Base-by-base conservation (phyloP, 2,888 invertebrate species). In the Caradrina kadenii region DNA sequence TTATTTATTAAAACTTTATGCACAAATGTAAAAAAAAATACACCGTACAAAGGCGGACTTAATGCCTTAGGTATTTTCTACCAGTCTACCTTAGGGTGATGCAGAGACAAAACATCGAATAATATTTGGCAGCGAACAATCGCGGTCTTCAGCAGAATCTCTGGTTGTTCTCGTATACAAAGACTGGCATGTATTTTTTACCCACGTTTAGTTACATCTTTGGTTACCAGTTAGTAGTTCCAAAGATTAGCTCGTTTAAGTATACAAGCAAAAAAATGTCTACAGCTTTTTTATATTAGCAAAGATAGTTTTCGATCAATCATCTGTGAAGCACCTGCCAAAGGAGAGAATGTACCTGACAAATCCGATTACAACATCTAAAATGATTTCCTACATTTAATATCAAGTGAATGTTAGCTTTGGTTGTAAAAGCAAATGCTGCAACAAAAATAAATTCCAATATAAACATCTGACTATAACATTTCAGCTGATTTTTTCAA, bases 381-480 rank as follows among this genome's bases (percentile, higher is more conserved):
- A 6, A 70, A 69, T 42, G 0, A 42, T 45, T 58, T 53, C n/a
- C 10, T 15, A 6, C 11, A 22, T 59, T 6, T 2, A 58, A 45
- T 4, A 52, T 35, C n/a, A 53, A 60, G 53, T 53, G 6, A 53
- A 45, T 19, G 26, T 72, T 49, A 53, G 2, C 10, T 39, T 26
- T 17, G 13, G 26, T 45, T 42, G 45, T 45, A 15, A 69, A 59
- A 70, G 0, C 42, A 54, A 59, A 63, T 2, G 4, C 8, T 35
- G 19, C 17, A 58, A 19, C 21, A 45, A 53, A 71, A 61, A 53
- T 17, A 53, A n/a, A 52, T 45, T 56, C 5, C 15, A 26, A 11
- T n/a, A 61, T 48, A 76, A 48, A 61, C 50, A 50, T 60, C 21
- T 15, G 6, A n/a, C 35, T 31, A 26, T 26, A 76, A 64, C 65